These are phyloP conservation scores for Rhaphigaster nebulosa DNA, from an alignment of 2,888 invertebrate species.

Conservation along the genomic window DNA sequence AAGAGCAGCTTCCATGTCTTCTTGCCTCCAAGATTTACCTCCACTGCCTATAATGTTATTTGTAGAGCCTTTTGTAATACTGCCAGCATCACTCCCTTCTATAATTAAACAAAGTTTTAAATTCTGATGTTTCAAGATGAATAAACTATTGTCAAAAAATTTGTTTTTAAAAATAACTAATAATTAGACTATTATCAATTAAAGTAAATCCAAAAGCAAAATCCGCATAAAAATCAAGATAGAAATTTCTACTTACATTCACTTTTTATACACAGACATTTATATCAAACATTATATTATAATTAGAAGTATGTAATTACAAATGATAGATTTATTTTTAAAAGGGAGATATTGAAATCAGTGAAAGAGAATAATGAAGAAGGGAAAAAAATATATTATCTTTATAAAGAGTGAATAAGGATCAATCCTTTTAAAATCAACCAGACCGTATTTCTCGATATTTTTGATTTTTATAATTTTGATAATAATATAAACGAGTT, in stretches of 20 bases:
- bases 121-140: background rate
- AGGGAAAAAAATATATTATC: no score
- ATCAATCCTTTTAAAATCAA: no score
- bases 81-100: constrained; percentile 63
- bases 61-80: constrained; percentile 4
- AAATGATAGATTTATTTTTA: no score
- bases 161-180: background rate
- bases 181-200: no score
- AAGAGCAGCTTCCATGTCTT: constrained; percentile 90
- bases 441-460: no score
- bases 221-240: background rate
- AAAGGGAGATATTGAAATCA: no score
- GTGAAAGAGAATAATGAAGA: no score
- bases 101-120: background rate
- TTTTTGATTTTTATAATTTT: no score
- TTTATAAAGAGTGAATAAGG: no score
- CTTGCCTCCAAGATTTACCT: constrained; percentile 88
- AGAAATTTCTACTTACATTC: background rate
- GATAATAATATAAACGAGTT: no score
- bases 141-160: background rate
- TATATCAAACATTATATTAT: background rate
- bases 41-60: constrained; percentile 55
- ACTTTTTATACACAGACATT: background rate
- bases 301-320: background rate
- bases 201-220: background rate